These are phyloP conservation scores for Dromococcyx pavoninus DNA, from an alignment of 2,797 vertebrate species.

Conservation along the genomic window DNA sequence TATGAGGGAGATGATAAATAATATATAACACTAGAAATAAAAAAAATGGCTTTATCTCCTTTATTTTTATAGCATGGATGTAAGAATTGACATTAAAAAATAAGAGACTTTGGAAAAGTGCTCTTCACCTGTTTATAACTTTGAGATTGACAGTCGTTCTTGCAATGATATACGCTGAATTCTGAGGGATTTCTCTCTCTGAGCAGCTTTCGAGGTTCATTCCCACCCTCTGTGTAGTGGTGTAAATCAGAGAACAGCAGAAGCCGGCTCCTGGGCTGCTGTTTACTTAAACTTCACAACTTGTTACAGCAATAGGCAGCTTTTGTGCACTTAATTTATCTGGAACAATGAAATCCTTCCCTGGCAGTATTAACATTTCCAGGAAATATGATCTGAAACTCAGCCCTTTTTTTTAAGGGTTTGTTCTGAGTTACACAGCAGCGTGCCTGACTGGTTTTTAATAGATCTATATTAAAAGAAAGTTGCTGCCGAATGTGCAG, in stretches of 20 bases:
- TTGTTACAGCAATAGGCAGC: not conserved
- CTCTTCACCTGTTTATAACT: not conserved
- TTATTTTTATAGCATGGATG: not conserved
- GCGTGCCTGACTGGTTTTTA: not conserved
- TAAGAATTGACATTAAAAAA: not conserved
- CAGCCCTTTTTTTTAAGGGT: not conserved
- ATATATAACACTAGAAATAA: too few relatives aligned
- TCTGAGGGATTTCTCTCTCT: not conserved
- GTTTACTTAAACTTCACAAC: not conserved
- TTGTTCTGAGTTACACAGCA: not conserved
- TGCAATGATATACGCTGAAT: not conserved
- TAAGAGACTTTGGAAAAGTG: not conserved
- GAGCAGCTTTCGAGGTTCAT: not conserved
- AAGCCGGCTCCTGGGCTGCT: not conserved
- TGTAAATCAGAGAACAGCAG: not conserved
- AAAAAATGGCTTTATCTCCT: not conserved
- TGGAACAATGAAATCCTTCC: not conserved
- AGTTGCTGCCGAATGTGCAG: not conserved
- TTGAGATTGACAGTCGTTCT: not conserved
- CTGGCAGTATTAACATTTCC: not conserved
- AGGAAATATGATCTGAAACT: not conserved
- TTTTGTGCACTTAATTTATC: not conserved
- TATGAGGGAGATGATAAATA: too few relatives aligned
- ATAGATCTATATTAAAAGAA: not conserved
- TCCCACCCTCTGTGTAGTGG: rapidly evolving